phyloP scores from a whole-genome alignment of 2,797 vertebrate species.

The Clamator glandarius region DNA sequence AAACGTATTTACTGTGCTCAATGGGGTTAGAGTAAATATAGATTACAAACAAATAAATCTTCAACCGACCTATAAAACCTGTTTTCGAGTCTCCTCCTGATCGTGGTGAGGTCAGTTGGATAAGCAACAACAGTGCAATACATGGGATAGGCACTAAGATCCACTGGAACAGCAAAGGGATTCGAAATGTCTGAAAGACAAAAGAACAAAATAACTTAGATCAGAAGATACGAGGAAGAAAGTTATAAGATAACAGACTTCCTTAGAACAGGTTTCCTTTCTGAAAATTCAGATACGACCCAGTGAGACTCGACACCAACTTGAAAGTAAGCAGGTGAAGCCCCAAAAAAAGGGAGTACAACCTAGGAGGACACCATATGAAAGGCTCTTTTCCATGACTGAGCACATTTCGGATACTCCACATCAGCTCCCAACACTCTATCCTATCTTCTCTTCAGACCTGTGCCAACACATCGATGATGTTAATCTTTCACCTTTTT shows the following conservation, averaged over 20 bases:
- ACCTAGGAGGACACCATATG: background rate
- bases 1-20: background rate
- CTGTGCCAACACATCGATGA: rapidly evolving
- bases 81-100: slow-evolving; percentile 93
- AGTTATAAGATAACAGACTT: background rate
- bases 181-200: slow-evolving; percentile 89
- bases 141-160: slow-evolving; percentile 93
- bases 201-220: background rate
- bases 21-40: background rate
- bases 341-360: background rate
- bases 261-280: background rate
- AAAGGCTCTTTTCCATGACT: background rate
- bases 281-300: background rate
- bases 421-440: background rate
- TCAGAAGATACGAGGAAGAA: background rate
- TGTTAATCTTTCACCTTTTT: background rate
- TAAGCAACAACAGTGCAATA: slow-evolving; percentile 98
- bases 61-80: slow-evolving; percentile 91
- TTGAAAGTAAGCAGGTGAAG: background rate
- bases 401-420: background rate
- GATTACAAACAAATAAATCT: background rate
- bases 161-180: slow-evolving; percentile 90
- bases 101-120: slow-evolving; percentile 93
- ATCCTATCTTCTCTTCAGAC: background rate
- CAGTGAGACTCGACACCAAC: background rate